These are phyloP conservation scores for Sphaerophoria rueppellii DNA, from an alignment of 2,888 invertebrate genomes.

Conservation along the genomic window DNA sequence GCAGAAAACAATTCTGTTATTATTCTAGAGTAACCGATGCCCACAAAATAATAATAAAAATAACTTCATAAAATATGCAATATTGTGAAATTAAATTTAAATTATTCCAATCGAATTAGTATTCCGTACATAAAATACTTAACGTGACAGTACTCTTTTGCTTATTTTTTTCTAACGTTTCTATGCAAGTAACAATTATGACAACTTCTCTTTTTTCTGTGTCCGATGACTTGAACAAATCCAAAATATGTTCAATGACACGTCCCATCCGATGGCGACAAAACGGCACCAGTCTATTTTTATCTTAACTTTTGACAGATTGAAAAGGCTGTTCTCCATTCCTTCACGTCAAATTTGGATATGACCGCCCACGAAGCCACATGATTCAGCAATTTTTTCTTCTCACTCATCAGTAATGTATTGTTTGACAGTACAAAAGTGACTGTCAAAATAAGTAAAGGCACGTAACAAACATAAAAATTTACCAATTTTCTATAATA, in stretches of 20 bases:
- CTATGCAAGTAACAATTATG: not conserved
- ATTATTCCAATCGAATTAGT: slow-evolving; percentile 14
- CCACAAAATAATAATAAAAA: not conserved
- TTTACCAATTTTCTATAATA: slow-evolving; percentile 33
- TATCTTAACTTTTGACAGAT: too few relatives aligned
- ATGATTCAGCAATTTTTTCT: too few relatives aligned
- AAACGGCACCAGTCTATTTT: too few relatives aligned
- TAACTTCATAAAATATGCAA: not conserved
- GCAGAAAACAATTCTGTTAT: not conserved
- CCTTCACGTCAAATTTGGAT: too few relatives aligned
- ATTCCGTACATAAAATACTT: slow-evolving; percentile 39
- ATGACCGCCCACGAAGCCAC: too few relatives aligned
- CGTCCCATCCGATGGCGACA: too few relatives aligned
- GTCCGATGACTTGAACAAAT: not conserved
- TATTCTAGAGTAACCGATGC: too few relatives aligned
- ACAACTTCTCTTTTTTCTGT: not conserved
- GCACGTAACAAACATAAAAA: slow-evolving; percentile 13
- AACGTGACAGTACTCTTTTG: slow-evolving; percentile 46
- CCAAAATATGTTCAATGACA: too few relatives aligned
- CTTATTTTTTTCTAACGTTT: not conserved
- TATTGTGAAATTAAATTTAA: slow-evolving; percentile 23
- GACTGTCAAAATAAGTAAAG: not conserved
- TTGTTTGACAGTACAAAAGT: too few relatives aligned
- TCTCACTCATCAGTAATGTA: too few relatives aligned
- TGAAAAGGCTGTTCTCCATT: too few relatives aligned